Conservation (phyloP, 2,113 vertebrate genomes). For the Nannobrachium achirus region DNA sequence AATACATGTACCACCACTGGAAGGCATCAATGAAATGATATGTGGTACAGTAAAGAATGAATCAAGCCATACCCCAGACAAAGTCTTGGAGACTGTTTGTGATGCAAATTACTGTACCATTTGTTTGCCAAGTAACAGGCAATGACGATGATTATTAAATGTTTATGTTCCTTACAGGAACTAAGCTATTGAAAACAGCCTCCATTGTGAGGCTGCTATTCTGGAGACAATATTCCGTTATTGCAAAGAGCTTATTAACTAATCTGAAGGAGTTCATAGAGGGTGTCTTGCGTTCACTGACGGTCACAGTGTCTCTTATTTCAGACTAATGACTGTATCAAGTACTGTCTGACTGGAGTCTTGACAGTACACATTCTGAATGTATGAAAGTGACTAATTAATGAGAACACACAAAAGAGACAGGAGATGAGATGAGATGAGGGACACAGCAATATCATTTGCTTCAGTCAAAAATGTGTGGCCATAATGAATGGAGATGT, state of each 20-base stretch:
- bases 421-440: background rate
- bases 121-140: no score
- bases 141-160: no score
- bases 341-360: constrained; percentile 47
- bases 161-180: no score
- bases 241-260: constrained; percentile 30
- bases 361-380: constrained; percentile 32
- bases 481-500: background rate
- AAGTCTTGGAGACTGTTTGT: no score
- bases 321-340: constrained; percentile 50
- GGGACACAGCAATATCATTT: no score
- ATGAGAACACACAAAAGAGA: background rate
- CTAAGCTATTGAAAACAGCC: no score
- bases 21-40: no score
- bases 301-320: constrained; percentile 30
- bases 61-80: no score
- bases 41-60: no score
- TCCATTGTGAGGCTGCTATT: background rate
- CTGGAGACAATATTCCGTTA: constrained; percentile 9
- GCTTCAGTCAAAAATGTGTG: no score
- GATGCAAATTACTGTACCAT: no score
- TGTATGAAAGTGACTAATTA: constrained; percentile 16
- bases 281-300: constrained; percentile 24
- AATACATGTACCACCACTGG: no score
- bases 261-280: constrained; percentile 7